Evolutionary conservation across 23 tunicate species (phyloP), one percentile per base, ranked within the genome.

Genomic region (Phallusia fumigata): DNA sequence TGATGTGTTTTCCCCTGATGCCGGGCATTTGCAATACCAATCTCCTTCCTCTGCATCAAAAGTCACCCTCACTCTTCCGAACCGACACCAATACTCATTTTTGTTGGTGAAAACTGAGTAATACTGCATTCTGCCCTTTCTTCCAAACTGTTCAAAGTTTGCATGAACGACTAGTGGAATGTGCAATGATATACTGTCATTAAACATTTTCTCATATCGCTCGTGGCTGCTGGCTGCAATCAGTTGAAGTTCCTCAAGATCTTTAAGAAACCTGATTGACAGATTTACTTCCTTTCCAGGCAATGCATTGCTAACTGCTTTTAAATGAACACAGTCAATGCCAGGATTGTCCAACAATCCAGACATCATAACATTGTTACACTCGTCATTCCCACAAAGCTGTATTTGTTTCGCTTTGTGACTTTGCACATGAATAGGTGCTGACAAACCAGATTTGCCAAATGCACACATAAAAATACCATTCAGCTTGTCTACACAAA

Each of bases 1-100:
- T 19, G 81, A 19, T 21, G 36, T 77, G 30, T 36, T 77, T 19
- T 40, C 53, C 21, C 81, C 81, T 19, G 81, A 77, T 28, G 6
- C 3, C 6, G 81, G 81, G 35, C 81, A 77, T 18, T 77, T 40
- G 35, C 81, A 77, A 28, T 53, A 40, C 81, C 81, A 77, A 1
- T 36, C 58, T 1, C 81, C 81, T 16, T 40, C 33, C 45, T 77
- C 58, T 19, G 30, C 28, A 45, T 77, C 81, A 45, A 77, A 36
- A 22, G 33, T 36, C 2, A 77, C 33, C 35, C 81, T 19, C 49
- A 76, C 69, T 24, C 69, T 22, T 1, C 69, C 69, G 13, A 58
- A 58, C 69, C 69, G 26, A 58, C 69, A 58, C 69, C 69, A 58
- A 13, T 58, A 58, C 28, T 58, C 69, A 22, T 58, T 22, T 21